These are phyloP conservation scores for Atta texana DNA, from an alignment of 1,140 invertebrate genomes.

Conservation along the genomic window DNA sequence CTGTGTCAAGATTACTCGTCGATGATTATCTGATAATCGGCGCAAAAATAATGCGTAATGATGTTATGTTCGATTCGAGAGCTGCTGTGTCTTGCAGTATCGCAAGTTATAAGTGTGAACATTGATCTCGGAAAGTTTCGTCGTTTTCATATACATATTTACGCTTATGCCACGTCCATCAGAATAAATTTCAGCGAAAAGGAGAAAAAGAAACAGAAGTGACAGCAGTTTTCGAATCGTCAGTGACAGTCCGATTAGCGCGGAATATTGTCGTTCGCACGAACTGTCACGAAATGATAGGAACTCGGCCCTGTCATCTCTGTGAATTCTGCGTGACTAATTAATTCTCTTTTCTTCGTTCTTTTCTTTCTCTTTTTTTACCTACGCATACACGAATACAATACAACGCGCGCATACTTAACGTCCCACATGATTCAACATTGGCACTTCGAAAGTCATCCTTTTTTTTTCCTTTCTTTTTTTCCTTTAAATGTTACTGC, in stretches of 20 bases:
- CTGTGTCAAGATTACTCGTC: slow-evolving; percentile 44
- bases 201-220: neutral
- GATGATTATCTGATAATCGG: slow-evolving; percentile 60
- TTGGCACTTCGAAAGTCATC: slow-evolving; percentile 79
- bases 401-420: slow-evolving; percentile 57
- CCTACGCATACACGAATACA: slow-evolving; percentile 64
- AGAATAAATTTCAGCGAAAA: slow-evolving; percentile 19
- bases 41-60: slow-evolving; percentile 19
- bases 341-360: slow-evolving; percentile 12
- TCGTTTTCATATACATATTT: neutral
- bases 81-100: slow-evolving; percentile 12
- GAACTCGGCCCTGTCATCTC: slow-evolving; percentile 73
- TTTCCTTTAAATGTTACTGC: slow-evolving; percentile 47
- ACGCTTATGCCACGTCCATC: neutral
- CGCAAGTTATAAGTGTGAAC: neutral
- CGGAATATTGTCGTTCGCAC: slow-evolving; percentile 33
- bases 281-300: slow-evolving; percentile 71
- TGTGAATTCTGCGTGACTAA: slow-evolving; percentile 66
- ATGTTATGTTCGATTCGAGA: slow-evolving; percentile 53
- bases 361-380: slow-evolving; percentile 29
- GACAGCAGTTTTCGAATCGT: slow-evolving; percentile 59
- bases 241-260: slow-evolving; percentile 19
- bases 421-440: slow-evolving; percentile 72
- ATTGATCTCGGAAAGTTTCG: neutral
- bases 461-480: neutral